phyloP scores from a whole-genome alignment of 2,797 vertebrate species.

The Danio albolineatus region DNA sequence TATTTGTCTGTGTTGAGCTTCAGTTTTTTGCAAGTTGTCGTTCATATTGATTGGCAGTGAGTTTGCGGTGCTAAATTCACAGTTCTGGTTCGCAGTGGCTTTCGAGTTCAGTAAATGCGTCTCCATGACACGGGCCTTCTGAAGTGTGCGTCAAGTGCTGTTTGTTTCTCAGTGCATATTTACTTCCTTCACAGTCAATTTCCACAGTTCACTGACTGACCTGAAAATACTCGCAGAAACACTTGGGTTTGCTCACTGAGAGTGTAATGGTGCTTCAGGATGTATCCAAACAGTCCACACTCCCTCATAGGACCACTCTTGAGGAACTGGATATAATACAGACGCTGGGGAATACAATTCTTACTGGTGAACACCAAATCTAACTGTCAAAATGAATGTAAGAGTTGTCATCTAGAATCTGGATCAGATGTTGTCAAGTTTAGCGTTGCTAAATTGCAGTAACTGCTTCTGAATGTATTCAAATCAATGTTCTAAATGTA shows the following conservation, averaged over 20 bases:
- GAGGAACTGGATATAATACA: background rate
- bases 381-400: background rate
- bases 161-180: conserved; percentile 65
- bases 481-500: background rate
- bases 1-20: conserved; percentile 48
- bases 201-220: conserved; percentile 68
- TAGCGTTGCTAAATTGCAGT: background rate
- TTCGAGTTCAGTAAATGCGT: conserved; percentile 69
- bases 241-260: background rate
- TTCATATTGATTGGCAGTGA: conserved; percentile 70
- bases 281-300: background rate
- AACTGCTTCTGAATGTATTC: too few relatives aligned
- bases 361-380: background rate
- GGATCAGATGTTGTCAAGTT: background rate
- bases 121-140: conserved; percentile 58
- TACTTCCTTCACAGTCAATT: conserved; percentile 72
- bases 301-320: background rate
- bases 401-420: background rate
- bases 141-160: conserved; percentile 62
- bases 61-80: conserved; percentile 69
- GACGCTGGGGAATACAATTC: background rate
- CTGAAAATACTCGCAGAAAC: conserved; percentile 22
- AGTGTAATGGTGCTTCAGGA: conserved; percentile 13
- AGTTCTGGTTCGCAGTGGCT: conserved; percentile 59
- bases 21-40: conserved; percentile 59